Base-by-base conservation (phyloP, 1,140 invertebrate species). In the Scylla paramamosain region DNA sequence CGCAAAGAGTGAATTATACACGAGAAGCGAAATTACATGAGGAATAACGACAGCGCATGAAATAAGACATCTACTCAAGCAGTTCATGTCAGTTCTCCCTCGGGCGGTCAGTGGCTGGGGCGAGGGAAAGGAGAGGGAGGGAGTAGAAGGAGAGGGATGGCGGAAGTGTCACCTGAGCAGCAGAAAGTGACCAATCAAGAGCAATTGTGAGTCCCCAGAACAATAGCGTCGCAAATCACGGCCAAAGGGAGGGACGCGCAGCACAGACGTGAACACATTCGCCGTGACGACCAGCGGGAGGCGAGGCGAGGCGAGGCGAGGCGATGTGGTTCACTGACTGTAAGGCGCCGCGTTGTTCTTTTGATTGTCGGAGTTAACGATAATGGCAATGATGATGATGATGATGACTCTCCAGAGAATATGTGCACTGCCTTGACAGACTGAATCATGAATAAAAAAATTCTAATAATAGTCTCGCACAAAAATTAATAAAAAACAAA, bases 171-270 rank as follows among this genome's bases (percentile, higher is more conserved):
- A 32, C 12, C 84, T 16, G n/a, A 20, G 31, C 39, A 8, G 14
- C 84, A 31, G 84, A 39, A 87, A 87, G 31, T 46, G 29, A 28
- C 83, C 83, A n/a, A 84, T 84, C 83, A 32, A 84, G 31, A 87
- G 31, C 29, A 87, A 46, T 87, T 14, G 29, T 87, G 12, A 10
- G 16, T 7, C 39, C 0, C 14, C 31, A 87, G 84, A 87, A 46
- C 31, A 87, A 87, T 46, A 87, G 84, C 84, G 31, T 4, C 84
- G 84, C 39, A 12, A 87, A 46, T 46, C 31, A 87, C 84, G 84
- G 3, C 31, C 84, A 12, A 4, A 20, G 16, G 4, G 83, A 87
- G 31, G 12, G 83, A n/a, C 83, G 10, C 1, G 84, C 8, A 39
- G 8, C 84, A 39, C 28, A 87, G 84, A 77, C 67, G 25, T n/a